These are phyloP conservation scores for Struthidea cinerea DNA, from an alignment of 2,113 vertebrate genomes.

Conservation along the genomic window DNA sequence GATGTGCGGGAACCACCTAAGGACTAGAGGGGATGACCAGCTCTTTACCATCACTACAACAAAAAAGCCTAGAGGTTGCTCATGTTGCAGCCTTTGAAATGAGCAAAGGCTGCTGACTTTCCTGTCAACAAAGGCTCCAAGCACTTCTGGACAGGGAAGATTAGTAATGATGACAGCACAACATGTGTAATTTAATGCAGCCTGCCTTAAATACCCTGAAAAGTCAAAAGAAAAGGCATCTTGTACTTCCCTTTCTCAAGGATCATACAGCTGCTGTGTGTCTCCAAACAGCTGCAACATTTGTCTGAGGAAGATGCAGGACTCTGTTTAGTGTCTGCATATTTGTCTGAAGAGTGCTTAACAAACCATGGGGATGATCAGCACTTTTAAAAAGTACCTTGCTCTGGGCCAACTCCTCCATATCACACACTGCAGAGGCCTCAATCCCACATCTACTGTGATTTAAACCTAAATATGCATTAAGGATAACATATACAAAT, in stretches of 20 bases:
- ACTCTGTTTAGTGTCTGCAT: not conserved
- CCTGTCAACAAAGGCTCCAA: not conserved
- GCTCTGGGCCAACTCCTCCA: not conserved
- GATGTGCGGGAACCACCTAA: not conserved
- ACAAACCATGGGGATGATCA: not conserved
- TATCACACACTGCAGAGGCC: not conserved
- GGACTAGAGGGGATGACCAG: not conserved
- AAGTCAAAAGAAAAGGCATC: not conserved
- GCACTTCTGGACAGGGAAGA: not conserved
- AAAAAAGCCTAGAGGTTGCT: not conserved
- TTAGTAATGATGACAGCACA: not conserved
- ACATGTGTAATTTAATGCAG: not conserved
- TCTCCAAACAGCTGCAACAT: not conserved
- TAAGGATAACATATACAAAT: not conserved
- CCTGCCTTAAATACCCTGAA: not conserved
- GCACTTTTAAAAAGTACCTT: not conserved
- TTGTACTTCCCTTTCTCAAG: not conserved
- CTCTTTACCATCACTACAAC: not conserved
- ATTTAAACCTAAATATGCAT: not conserved
- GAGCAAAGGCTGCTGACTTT: not conserved
- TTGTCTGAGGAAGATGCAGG: not conserved
- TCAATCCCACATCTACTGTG: not conserved
- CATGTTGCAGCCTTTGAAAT: not conserved
- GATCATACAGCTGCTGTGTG: not conserved
- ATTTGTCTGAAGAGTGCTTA: not conserved